Evolutionary conservation across 2,888 invertebrate genomes (phyloP), one percentile per base, ranked within the genome.

Genomic region (Ophion ventricosus): DNA sequence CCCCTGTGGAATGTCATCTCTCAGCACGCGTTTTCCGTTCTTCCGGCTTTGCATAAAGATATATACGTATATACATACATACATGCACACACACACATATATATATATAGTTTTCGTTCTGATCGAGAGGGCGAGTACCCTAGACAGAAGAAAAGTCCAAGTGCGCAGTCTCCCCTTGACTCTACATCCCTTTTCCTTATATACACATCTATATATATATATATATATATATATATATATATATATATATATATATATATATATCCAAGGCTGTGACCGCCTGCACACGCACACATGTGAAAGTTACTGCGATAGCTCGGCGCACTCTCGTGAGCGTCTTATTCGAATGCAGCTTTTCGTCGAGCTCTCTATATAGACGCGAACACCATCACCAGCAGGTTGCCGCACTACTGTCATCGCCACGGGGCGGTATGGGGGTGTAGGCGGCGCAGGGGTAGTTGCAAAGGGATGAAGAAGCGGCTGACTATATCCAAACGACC

Each of bases 141-240:
- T 66, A 81, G 84, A 78, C 78, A 64, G 29, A 78, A 66, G 66
- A 74, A 70, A 61, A 80, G 40, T 59, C 80, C 73, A 81, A 84
- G 79, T 82, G 84, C 88, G 88, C 90, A 90, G 88, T 88, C 90
- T 90, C 89, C 87, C 85, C 84, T 84, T 59, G 64, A 67, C 54
- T 29, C 49, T 76, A 67, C 25, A 11, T 40, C 49, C 49, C 49
- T 17, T 49, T 49, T 49, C 49, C 17, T 49, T 17, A 14, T 14
- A 49, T 17, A 17, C 14, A 20, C 7, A 5, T 35, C 5, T 35
- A 35, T 35, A 35, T 35, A 35, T 35, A 35, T 35, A 35, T 35
- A 29, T 29, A 29, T 29, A 29, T 29, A 43, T 14, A 17, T 17
- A n/a, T n/a, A n/a, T 17, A 14, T 14, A 49, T 17, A 17, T 49